Conservation (phyloP, 2,888 invertebrate species). For the Dinocampus coccinellae region DNA sequence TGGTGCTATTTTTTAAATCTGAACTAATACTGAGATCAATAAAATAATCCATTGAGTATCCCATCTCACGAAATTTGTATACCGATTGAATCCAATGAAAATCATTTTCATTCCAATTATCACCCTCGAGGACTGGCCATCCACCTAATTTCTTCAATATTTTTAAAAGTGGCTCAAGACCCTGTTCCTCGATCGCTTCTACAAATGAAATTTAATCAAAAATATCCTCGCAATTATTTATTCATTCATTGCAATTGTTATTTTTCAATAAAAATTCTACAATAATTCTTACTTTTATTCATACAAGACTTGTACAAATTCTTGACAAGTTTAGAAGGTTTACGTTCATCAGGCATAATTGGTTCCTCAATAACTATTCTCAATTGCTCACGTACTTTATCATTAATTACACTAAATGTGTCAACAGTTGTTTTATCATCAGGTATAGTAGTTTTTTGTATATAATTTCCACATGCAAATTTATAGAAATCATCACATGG, state of each 20-base stretch:
- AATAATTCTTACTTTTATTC: no score
- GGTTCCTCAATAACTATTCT: slow-evolving; percentile 79
- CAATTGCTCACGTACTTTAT: slow-evolving; percentile 81
- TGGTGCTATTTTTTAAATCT: slow-evolving; percentile 90
- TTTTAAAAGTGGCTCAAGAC: slow-evolving; percentile 78
- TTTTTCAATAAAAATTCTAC: no score
- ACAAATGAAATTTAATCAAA: no score
- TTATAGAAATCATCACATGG: slow-evolving; percentile 90
- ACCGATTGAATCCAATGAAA: slow-evolving; percentile 89
- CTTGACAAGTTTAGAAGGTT: no score
- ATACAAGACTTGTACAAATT: no score
- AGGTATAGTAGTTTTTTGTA: no score
- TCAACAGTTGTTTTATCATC: slow-evolving; percentile 83
- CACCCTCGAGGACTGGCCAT: slow-evolving; percentile 90
- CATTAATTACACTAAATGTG: slow-evolving; percentile 82
- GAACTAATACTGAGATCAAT: slow-evolving; percentile 90
- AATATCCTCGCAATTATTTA: no score
- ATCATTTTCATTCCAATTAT: slow-evolving; percentile 77
- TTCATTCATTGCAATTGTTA: no score
- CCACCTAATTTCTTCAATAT: slow-evolving; percentile 85
- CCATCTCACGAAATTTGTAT: slow-evolving; percentile 82
- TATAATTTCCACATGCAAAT: no score
- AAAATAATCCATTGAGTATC: slow-evolving; percentile 91
- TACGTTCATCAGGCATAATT: no score
- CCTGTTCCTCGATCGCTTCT: slow-evolving; percentile 87